Conservation (phyloP, 1,140 invertebrate species). For the Zaprionus taronus region DNA sequence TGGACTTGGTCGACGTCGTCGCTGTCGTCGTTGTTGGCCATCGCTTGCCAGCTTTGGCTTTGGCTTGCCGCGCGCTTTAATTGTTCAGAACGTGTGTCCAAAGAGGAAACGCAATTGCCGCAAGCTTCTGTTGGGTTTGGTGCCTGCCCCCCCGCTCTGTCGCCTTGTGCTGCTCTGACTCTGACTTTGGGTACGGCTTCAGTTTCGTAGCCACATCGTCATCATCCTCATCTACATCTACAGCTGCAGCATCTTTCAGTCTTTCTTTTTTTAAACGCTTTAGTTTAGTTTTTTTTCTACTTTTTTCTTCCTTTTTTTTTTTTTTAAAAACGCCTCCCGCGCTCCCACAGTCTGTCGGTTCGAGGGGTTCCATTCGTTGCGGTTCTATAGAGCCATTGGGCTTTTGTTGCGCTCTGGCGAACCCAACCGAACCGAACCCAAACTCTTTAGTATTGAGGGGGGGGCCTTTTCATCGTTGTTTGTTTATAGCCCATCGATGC, state of each 20-base stretch:
- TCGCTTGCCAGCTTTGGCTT: conserved; percentile 62
- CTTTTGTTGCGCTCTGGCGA: conserved; percentile 62
- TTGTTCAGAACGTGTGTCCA: conserved; percentile 78
- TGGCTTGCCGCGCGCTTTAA: conserved; percentile 66
- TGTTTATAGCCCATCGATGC: conserved; percentile 64
- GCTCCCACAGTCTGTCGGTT: conserved; percentile 62
- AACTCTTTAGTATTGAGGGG: conserved; percentile 31
- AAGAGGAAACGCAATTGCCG: conserved; percentile 80
- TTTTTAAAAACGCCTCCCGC: conserved; percentile 71
- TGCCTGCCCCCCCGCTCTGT: background rate
- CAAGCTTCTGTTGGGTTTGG: conserved; percentile 76
- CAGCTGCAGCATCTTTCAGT: conserved; percentile 42
- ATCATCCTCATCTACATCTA: conserved; percentile 67
- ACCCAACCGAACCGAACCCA: background rate
- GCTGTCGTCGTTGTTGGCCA: conserved; percentile 35
- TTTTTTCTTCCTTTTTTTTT: conserved; percentile 42
- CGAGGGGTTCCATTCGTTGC: conserved; percentile 40
- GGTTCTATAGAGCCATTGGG: conserved; percentile 75
- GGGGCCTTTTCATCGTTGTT: conserved; percentile 59
- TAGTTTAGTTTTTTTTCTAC: conserved; percentile 46
- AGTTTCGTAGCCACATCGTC: conserved; percentile 47
- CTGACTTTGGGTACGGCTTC: conserved; percentile 27
- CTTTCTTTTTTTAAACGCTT: conserved; percentile 76
- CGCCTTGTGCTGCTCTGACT: background rate
- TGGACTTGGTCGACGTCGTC: conserved; percentile 51